phyloP scores from a whole-genome alignment of 2,113 vertebrate species.

The Thomomys bottae region DNA sequence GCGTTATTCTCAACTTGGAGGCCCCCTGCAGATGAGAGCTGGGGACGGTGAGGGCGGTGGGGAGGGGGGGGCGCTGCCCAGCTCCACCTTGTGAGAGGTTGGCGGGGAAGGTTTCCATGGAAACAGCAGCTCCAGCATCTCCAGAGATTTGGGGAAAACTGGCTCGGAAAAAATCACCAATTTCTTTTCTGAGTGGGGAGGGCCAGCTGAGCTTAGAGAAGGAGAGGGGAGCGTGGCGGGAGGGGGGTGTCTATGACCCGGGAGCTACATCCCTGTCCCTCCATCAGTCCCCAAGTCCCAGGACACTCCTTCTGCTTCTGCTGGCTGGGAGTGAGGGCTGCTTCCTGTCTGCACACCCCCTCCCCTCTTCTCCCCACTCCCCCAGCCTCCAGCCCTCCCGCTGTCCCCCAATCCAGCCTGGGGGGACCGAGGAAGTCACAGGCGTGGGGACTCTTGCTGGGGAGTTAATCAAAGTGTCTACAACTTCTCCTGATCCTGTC shows the following conservation, averaged over 20 bases:
- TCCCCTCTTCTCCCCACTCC: not conserved
- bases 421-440: constrained; percentile 55
- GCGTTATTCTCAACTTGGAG: constrained; percentile 65
- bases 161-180: constrained; percentile 74
- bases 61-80: not conserved
- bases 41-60: not conserved
- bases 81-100: not conserved
- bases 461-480: constrained; percentile 83
- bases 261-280: not conserved
- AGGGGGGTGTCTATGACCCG: too few relatives aligned
- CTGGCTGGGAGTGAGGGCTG: not conserved
- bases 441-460: constrained; percentile 78
- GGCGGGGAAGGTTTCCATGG: constrained; percentile 84
- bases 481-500: constrained; percentile 70
- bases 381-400: not conserved
- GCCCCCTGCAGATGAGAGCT: constrained; percentile 43
- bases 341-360: too few relatives aligned
- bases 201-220: not conserved
- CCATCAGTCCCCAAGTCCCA: not conserved
- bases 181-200: constrained; percentile 42
- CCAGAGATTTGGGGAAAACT: constrained; percentile 76
- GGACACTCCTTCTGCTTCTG: not conserved
- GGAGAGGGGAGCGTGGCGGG: not conserved
- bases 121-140: constrained; percentile 81
- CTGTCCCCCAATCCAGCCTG: constrained; percentile 59